These are phyloP conservation scores for Ophion costatus DNA, from an alignment of 2,888 invertebrate species.

Conservation along the genomic window DNA sequence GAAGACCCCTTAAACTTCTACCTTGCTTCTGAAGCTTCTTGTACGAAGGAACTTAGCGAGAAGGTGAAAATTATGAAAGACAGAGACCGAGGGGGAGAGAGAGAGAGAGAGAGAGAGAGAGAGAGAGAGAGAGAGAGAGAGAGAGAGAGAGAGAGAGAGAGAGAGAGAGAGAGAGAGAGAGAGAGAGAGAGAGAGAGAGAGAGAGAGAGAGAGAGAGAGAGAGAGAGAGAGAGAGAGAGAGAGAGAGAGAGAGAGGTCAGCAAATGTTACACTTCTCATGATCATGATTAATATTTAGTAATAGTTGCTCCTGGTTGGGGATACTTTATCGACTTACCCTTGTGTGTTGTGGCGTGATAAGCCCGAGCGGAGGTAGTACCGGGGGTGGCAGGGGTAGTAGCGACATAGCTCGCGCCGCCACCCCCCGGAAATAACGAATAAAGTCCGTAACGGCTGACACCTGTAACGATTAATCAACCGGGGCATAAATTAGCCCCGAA, in stretches of 20 bases:
- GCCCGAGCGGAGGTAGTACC: slow-evolving; percentile 78
- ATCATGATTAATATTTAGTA: background rate
- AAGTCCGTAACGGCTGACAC: slow-evolving; percentile 88
- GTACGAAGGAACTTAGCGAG: background rate
- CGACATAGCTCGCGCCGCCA: slow-evolving; percentile 80
- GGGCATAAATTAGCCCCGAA: slow-evolving; percentile 22
- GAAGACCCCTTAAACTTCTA: too few relatives aligned
- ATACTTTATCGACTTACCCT: slow-evolving; percentile 83
- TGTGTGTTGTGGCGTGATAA: slow-evolving; percentile 84
- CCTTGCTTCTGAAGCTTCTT: background rate
- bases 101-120: too few relatives aligned
- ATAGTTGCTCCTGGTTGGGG: background rate
- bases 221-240: background rate
- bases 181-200: too few relatives aligned
- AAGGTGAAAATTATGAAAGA: background rate
- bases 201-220: too few relatives aligned
- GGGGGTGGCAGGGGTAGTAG: slow-evolving; percentile 80
- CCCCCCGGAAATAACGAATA: slow-evolving; percentile 88
- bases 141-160: too few relatives aligned
- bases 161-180: too few relatives aligned
- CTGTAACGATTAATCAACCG: slow-evolving; percentile 82
- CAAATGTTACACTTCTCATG: background rate
- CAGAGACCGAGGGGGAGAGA: too few relatives aligned
- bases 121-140: too few relatives aligned
- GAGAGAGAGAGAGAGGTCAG: background rate